Percentiles rank a stretch among this genome's conserved stretches.
phyloP scores from a whole-genome alignment of 1,140 invertebrate species.

The Platorchestia sp. region DNA sequence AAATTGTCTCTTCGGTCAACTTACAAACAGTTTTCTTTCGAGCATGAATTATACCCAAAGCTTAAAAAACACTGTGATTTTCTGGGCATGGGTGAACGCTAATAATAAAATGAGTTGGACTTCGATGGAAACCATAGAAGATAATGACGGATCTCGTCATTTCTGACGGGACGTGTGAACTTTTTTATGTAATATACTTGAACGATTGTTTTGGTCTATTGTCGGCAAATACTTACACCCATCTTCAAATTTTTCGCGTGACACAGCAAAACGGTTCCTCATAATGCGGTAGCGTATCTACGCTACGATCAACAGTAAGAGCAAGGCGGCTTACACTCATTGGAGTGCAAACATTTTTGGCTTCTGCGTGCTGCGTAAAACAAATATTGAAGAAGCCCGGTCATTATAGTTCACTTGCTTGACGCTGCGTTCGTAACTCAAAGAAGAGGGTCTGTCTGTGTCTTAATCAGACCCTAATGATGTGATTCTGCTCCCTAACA shows the following conservation, averaged over 20 bases:
- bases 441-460: not conserved
- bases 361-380: not conserved
- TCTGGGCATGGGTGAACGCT: no score
- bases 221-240: not conserved
- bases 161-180: no score
- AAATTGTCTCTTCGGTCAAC: no score
- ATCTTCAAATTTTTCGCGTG: not conserved
- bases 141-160: no score
- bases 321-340: not conserved
- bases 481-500: not conserved
- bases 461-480: not conserved
- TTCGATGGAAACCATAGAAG: no score
- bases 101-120: no score
- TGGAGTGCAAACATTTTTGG: not conserved
- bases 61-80: no score
- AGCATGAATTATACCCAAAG: no score
- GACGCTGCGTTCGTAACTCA: not conserved
- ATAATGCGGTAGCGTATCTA: not conserved
- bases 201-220: not conserved
- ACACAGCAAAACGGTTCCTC: not conserved
- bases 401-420: slow-evolving; percentile 14
- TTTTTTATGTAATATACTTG: no score
- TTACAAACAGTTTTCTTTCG: no score
- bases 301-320: not conserved
- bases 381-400: not conserved